phyloP scores from a whole-genome alignment of 2,113 vertebrate species.

The Triplophysa dalaica region DNA sequence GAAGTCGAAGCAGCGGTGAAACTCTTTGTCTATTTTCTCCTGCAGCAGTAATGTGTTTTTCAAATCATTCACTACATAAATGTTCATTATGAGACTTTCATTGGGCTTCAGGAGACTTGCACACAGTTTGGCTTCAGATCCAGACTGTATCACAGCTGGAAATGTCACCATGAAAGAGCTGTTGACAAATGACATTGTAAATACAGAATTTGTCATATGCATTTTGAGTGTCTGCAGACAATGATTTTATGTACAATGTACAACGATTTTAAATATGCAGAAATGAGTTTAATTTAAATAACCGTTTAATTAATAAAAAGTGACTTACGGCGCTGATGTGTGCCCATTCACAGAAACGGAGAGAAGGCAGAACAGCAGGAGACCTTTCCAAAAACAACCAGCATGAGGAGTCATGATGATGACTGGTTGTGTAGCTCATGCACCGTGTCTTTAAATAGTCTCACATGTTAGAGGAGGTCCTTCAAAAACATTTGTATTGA shows the following conservation, averaged over 20 bases:
- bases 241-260: too few species aligned
- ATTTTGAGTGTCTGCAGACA: too few species aligned
- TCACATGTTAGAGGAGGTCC: neutral
- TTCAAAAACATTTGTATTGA: constrained; percentile 10
- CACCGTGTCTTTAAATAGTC: neutral
- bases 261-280: too few species aligned
- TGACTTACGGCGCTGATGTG: constrained; percentile 60
- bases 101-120: constrained; percentile 62
- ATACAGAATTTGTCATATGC: neutral
- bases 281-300: too few species aligned
- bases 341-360: constrained; percentile 38
- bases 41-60: constrained; percentile 33
- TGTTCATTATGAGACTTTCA: constrained; percentile 60
- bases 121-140: constrained; percentile 62
- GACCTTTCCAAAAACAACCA: constrained; percentile 49
- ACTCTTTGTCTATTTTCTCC: constrained; percentile 35
- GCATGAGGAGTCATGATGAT: constrained; percentile 58
- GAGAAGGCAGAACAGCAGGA: constrained; percentile 55
- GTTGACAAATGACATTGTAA: neutral
- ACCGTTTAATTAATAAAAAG: too few species aligned
- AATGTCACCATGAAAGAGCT: constrained; percentile 63
- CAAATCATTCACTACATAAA: constrained; percentile 52
- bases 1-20: constrained; percentile 62
- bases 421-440: neutral
- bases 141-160: constrained; percentile 67